Conservation (phyloP, 1,140 invertebrate genomes). For the Pygmarrhopalites habei region DNA sequence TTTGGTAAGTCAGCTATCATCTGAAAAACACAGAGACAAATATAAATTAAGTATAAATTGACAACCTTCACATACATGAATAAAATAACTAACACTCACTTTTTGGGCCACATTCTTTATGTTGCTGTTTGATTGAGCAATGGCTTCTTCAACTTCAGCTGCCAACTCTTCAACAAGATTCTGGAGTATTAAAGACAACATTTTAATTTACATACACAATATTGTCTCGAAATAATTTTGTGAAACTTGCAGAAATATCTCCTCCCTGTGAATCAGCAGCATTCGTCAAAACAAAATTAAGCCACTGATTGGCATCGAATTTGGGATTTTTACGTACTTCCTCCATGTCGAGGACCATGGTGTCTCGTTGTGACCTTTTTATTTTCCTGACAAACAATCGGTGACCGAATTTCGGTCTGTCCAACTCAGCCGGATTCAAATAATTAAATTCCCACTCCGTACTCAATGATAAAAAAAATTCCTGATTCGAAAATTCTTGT, state of each 20-base stretch:
- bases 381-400: background rate
- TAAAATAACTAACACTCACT: background rate
- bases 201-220: background rate
- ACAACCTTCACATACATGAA: background rate
- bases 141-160: constrained; percentile 1
- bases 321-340: background rate
- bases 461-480: no score
- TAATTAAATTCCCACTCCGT: no score
- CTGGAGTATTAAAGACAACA: background rate
- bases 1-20: constrained; percentile 30
- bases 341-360: background rate
- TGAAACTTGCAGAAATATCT: background rate
- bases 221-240: background rate
- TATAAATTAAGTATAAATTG: background rate
- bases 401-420: background rate
- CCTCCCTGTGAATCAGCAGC: background rate
- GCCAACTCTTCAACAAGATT: background rate
- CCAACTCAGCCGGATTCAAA: background rate
- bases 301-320: constrained; percentile 10
- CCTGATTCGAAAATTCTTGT: no score
- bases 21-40: constrained; percentile 11
- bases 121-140: background rate
- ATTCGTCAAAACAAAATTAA: constrained; percentile 1
- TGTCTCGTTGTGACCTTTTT: background rate
- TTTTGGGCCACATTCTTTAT: background rate